These are phyloP conservation scores for Neopelma chrysocephalum DNA, from an alignment of 2,797 vertebrate species.

Conservation along the genomic window DNA sequence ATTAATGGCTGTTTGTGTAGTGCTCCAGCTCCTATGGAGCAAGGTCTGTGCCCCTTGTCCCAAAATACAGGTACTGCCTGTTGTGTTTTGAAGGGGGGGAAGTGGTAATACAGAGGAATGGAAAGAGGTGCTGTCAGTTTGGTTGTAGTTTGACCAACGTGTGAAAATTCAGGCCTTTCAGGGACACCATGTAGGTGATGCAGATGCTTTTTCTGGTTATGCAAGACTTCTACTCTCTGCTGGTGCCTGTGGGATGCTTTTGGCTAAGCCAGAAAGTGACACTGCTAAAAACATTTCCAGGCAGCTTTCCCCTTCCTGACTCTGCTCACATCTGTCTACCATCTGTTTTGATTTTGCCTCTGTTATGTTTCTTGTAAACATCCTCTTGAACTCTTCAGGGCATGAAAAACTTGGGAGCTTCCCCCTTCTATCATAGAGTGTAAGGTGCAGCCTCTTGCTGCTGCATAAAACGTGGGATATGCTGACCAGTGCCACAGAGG, in stretches of 20 bases:
- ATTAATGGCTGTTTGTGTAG: not conserved
- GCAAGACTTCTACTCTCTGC: not conserved
- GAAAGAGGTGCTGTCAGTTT: fast-evolving
- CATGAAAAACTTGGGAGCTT: not conserved
- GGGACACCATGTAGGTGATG: not conserved
- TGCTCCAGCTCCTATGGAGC: not conserved
- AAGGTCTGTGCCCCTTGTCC: fast-evolving
- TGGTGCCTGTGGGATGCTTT: not conserved
- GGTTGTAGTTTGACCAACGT: not conserved
- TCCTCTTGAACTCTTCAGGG: not conserved
- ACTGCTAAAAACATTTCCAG: not conserved
- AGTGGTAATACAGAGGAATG: not conserved
- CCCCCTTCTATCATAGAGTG: not conserved
- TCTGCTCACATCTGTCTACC: not conserved
- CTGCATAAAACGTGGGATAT: not conserved
- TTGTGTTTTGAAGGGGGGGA: not conserved
- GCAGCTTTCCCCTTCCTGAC: not conserved
- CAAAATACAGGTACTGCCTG: not conserved
- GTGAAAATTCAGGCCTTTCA: not conserved
- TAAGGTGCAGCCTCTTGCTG: not conserved
- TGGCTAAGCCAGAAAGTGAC: not conserved
- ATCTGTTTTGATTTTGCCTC: conserved; percentile 24
- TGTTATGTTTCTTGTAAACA: not conserved
- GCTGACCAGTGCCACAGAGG: not conserved
- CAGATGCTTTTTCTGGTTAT: not conserved